These are phyloP conservation scores for Monomorium pharaonis DNA, from an alignment of 1,140 invertebrate species.

Conservation along the genomic window DNA sequence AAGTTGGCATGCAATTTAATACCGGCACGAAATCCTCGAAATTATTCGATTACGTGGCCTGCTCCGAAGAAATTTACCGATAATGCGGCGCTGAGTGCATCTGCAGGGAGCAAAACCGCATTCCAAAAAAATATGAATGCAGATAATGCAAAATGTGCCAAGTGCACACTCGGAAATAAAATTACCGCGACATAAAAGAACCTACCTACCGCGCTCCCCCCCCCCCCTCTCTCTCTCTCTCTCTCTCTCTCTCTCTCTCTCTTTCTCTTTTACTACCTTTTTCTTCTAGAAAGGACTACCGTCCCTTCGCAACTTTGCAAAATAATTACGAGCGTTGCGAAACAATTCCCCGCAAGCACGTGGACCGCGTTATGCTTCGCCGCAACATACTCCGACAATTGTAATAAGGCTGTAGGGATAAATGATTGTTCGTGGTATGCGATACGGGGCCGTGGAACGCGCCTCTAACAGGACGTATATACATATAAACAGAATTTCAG, in stretches of 20 bases:
- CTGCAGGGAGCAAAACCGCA: background rate
- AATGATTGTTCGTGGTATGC: constrained; percentile 38
- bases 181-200: constrained; percentile 3
- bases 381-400: constrained; percentile 34
- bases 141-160: constrained; percentile 17
- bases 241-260: background rate
- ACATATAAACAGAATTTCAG: constrained; percentile 40
- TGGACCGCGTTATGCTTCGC: background rate
- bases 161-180: constrained; percentile 30
- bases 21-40: constrained; percentile 46
- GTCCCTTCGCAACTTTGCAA: background rate
- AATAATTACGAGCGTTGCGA: constrained; percentile 27
- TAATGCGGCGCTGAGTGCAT: constrained; percentile 6
- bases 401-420: constrained; percentile 43
- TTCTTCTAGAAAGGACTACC: too few species aligned
- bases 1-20: constrained; percentile 47
- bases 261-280: background rate
- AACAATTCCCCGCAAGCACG: constrained; percentile 21
- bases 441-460: background rate
- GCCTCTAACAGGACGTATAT: constrained; percentile 12
- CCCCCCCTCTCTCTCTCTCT: too few species aligned
- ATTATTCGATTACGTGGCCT: constrained; percentile 46
- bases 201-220: too few species aligned
- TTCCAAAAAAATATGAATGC: constrained; percentile 16
- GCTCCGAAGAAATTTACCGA: constrained; percentile 34